Percentiles rank a stretch among this genome's conserved stretches.
phyloP scores from a whole-genome alignment of 2,888 invertebrate species.

The Apotomis capreana region DNA sequence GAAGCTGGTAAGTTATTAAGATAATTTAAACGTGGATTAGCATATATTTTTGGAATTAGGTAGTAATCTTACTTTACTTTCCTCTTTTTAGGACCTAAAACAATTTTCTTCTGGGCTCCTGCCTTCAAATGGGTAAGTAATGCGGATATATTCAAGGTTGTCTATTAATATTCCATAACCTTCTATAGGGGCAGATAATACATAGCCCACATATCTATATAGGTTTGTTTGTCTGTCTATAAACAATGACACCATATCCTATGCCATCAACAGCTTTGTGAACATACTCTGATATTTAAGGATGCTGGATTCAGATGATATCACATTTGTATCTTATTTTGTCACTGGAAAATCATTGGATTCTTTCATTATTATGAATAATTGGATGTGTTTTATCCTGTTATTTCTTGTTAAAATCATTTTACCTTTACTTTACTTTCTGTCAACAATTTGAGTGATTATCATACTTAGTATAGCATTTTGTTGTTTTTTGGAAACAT shows the following conservation, averaged over 20 bases:
- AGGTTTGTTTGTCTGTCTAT: background rate
- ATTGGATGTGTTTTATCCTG: background rate
- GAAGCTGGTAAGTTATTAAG: conserved; percentile 89
- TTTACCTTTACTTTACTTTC: conserved; percentile 14
- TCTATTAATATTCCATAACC: conserved; percentile 66
- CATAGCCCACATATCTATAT: conserved; percentile 26
- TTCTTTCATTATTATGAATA: conserved; percentile 9
- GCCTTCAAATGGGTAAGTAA: conserved; percentile 91
- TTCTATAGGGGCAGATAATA: conserved; percentile 60
- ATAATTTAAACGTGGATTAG: conserved; percentile 28
- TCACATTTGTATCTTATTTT: conserved; percentile 22
- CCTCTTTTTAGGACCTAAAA: conserved; percentile 93
- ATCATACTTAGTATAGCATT: conserved; percentile 6
- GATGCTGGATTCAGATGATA: background rate
- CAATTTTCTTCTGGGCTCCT: conserved; percentile 99
- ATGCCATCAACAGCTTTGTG: background rate
- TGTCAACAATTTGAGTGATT: background rate
- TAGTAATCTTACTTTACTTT: conserved; percentile 34
- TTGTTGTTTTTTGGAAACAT: conserved; percentile 2
- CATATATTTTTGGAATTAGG: conserved; percentile 21
- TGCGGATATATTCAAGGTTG: conserved; percentile 62
- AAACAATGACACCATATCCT: conserved; percentile 6
- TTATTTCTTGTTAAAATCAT: background rate
- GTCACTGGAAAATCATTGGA: conserved; percentile 37
- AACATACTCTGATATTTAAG: background rate